phyloP scores from a whole-genome alignment of 2,113 vertebrate species.

The Sceloporus tristichus region DNA sequence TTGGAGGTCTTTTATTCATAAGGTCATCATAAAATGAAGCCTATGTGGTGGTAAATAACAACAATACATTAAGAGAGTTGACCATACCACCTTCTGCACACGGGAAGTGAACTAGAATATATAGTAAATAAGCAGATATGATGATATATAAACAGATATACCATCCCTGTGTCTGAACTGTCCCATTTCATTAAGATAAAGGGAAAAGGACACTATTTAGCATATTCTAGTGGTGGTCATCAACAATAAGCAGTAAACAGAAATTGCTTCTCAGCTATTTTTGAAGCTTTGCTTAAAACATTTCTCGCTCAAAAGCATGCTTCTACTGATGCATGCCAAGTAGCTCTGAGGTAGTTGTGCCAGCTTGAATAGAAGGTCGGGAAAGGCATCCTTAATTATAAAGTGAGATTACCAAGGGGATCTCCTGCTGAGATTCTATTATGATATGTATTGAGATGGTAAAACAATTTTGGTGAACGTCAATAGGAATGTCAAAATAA shows the following conservation, averaged over 20 bases:
- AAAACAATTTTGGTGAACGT: constrained; percentile 43
- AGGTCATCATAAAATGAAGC: too few species aligned
- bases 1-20: too few species aligned
- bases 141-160: not conserved
- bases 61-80: too few species aligned
- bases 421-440: constrained; percentile 53
- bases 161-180: not conserved
- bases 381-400: constrained; percentile 53
- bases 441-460: constrained; percentile 51
- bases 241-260: not conserved
- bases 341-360: constrained; percentile 19
- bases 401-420: constrained; percentile 42
- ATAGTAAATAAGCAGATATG: too few species aligned
- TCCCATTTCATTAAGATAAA: not conserved
- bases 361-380: constrained; percentile 46
- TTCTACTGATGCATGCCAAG: constrained; percentile 24
- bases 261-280: not conserved
- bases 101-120: too few species aligned
- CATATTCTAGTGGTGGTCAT: not conserved
- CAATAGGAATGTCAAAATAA: constrained; percentile 55
- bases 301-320: constrained; percentile 24
- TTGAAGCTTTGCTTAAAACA: not conserved
- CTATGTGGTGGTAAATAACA: too few species aligned
- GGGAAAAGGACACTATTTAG: not conserved
- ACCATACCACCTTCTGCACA: too few species aligned